Conservation (phyloP, 2,888 invertebrate species). For the Dusona sp. region DNA sequence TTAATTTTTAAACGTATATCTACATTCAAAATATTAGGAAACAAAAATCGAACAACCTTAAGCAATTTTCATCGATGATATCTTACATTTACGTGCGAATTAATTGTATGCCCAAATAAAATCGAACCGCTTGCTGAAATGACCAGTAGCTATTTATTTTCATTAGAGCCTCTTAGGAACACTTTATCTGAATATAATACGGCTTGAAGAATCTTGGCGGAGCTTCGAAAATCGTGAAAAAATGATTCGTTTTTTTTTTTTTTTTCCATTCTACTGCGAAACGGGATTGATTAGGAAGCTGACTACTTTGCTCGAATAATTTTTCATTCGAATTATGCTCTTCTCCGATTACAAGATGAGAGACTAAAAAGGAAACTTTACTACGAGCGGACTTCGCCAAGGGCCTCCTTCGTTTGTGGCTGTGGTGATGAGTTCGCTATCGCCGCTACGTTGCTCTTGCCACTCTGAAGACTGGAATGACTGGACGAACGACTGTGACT, state of each 20-base stretch:
- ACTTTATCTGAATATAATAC: not conserved
- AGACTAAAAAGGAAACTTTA: constrained; percentile 39
- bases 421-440: constrained; percentile 72
- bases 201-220: not conserved
- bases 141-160: not conserved
- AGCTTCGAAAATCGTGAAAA: not conserved
- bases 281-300: constrained; percentile 6
- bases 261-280: not conserved
- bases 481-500: constrained; percentile 89
- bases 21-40: not conserved
- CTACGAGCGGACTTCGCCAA: constrained; percentile 69
- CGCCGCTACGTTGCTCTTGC: constrained; percentile 76
- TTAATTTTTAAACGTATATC: not conserved
- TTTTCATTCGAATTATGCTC: constrained; percentile 40
- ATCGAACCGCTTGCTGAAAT: not conserved
- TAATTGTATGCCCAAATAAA: not conserved
- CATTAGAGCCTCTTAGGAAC: not conserved
- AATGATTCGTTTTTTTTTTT: not conserved
- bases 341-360: constrained; percentile 6
- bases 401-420: constrained; percentile 79
- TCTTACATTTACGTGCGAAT: not conserved
- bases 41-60: not conserved
- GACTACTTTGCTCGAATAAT: not conserved
- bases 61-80: not conserved
- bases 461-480: constrained; percentile 85